Conservation (phyloP, 2,888 invertebrate genomes). For the Macroteleia sp. region DNA sequence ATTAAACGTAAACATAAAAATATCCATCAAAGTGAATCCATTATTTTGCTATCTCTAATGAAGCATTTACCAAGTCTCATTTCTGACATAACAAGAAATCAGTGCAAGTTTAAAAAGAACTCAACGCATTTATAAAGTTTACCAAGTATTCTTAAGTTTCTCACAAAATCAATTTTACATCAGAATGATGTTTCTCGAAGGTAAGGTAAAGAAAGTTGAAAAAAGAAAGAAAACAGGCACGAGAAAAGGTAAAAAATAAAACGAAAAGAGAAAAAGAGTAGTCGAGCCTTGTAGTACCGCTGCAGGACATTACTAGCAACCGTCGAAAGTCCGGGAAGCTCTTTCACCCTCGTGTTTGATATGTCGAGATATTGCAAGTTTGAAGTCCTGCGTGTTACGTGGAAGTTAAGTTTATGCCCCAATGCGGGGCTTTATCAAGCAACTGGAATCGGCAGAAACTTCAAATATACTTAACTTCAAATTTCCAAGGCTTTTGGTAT, state of each 20-base stretch:
- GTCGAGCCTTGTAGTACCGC: slow-evolving; percentile 49
- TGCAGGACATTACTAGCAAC: slow-evolving; percentile 63
- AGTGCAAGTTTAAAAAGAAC: slow-evolving; percentile 45
- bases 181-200: slow-evolving; percentile 58
- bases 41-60: slow-evolving; percentile 19
- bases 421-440: slow-evolving; percentile 52
- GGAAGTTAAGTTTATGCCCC: slow-evolving; percentile 54
- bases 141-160: slow-evolving; percentile 57
- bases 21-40: too few relatives aligned
- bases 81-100: slow-evolving; percentile 44
- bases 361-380: slow-evolving; percentile 62
- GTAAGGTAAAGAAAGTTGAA: slow-evolving; percentile 40
- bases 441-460: slow-evolving; percentile 51
- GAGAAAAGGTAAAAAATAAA: slow-evolving; percentile 10
- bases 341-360: slow-evolving; percentile 61
- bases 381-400: slow-evolving; percentile 60
- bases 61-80: slow-evolving; percentile 37
- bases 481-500: slow-evolving; percentile 47
- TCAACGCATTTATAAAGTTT: slow-evolving; percentile 55
- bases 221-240: slow-evolving; percentile 1
- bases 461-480: slow-evolving; percentile 49
- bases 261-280: slow-evolving; percentile 21
- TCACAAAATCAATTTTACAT: slow-evolving; percentile 61
- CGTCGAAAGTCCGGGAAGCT: slow-evolving; percentile 62
- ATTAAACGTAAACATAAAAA: too few relatives aligned